Conservation (phyloP, 1,140 invertebrate genomes). For the Lordiphosa mommai region DNA sequence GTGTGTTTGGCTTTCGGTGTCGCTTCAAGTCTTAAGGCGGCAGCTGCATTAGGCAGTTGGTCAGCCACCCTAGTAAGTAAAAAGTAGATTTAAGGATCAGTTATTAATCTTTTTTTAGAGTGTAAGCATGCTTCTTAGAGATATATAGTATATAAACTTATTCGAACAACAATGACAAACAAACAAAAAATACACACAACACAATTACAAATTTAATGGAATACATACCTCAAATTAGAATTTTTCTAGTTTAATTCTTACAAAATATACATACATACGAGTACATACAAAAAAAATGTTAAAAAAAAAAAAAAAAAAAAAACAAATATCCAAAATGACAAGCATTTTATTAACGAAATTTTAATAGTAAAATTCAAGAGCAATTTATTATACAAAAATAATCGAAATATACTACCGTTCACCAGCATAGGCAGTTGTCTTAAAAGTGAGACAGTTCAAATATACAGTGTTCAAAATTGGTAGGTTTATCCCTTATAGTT, state of each 20-base stretch:
- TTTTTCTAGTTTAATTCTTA: conserved; percentile 78
- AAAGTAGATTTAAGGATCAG: not conserved
- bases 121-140: conserved; percentile 15
- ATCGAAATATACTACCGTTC: conserved; percentile 27
- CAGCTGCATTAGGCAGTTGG: conserved; percentile 6
- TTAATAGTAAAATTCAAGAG: conserved; percentile 77
- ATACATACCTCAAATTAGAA: conserved; percentile 78
- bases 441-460: too few relatives aligned
- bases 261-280: conserved; percentile 55
- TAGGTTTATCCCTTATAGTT: too few relatives aligned
- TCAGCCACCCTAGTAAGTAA: conserved; percentile 21
- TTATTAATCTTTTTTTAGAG: conserved; percentile 4
- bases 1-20: conserved; percentile 8
- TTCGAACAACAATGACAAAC: conserved; percentile 24
- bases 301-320: conserved; percentile 25
- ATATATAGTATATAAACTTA: too few relatives aligned
- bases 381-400: conserved; percentile 63
- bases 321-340: conserved; percentile 11
- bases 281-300: conserved; percentile 23
- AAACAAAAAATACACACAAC: conserved; percentile 24
- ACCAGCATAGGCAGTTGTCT: too few relatives aligned
- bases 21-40: conserved; percentile 7
- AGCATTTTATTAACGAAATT: conserved; percentile 54
- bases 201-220: conserved; percentile 75
- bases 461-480: too few relatives aligned